Conservation (phyloP, 2,797 vertebrate genomes). For the Sebastes alutus region DNA sequence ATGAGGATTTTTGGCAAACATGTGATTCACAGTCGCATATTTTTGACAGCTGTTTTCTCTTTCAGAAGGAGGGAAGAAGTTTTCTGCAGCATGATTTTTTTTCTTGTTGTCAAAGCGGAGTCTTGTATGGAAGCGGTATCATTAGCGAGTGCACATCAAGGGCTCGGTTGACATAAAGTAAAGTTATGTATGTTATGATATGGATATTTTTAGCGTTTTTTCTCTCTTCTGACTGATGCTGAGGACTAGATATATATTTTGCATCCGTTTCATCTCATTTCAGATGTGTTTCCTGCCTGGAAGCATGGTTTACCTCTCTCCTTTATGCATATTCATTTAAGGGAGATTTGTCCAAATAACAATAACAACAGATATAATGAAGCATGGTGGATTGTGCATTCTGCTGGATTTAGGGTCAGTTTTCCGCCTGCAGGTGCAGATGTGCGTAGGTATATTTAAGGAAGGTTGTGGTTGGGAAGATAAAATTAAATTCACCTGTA, state of each 20-base stretch:
- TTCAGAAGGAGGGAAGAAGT: background rate
- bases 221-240: background rate
- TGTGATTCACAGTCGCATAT: constrained; percentile 4
- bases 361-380: background rate
- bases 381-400: background rate
- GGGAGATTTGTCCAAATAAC: background rate
- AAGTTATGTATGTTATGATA: constrained; percentile 1
- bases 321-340: constrained; percentile 26
- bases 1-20: constrained; percentile 40
- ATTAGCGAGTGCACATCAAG: constrained; percentile 31
- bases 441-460: background rate
- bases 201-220: constrained; percentile 37
- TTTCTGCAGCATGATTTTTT: background rate
- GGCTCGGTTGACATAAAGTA: background rate
- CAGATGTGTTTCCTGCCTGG: background rate
- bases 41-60: constrained; percentile 30
- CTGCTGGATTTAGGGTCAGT: constrained; percentile 1
- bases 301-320: background rate
- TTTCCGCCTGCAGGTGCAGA: background rate
- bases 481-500: background rate
- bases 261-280: constrained; percentile 18
- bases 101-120: background rate
- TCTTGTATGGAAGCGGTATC: background rate
- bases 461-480: background rate
- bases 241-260: constrained; percentile 29